Base-by-base conservation (phyloP, 2,888 invertebrate genomes). In the Smittia sp. region DNA sequence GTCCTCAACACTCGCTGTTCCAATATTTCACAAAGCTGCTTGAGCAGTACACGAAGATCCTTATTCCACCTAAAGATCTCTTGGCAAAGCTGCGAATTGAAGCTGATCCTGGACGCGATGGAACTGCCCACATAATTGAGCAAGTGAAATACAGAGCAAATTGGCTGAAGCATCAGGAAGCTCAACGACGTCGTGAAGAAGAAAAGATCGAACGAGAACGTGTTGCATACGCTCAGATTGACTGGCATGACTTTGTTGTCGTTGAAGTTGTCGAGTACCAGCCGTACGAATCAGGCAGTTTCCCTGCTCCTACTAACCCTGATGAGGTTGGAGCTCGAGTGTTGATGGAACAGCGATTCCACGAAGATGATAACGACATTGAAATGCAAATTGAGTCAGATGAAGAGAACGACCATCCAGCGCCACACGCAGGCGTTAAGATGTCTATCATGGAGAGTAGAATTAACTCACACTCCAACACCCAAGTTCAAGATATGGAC, bases 211-310 rank as follows among this genome's bases (percentile, higher is more conserved):
- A 99, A 81, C 89, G 93, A 75, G 99, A 99, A 82, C 87, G 98
- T 80, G 89, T 94, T 27, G 94, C 94, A 0, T 99, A 99, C 81
- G 97, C 98, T 0, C 96, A 96, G 79, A 98, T 99, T 76, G 99
- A 99, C 81, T 99, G 99, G 99, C 99, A 99, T 81, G 98, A 99
- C 82, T 99, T 99, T 82, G 98, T 99, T 0, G 98, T 99, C 0
- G 99, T 99, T 0, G 99, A 99, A 84, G 98, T 98, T 0, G 98
- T 99, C 0, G 99, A 99, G 82, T 99, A 98, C 81, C 96, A 97
- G 77, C 93, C 95, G 0, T 94, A 94, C 78, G 99, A 99, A 83
- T 90, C 91, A 11, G 96, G 96, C 0, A 94, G 96, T 80, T 95
- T 98, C 79, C 98, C 98, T 0, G 95, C 98, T 1, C 98, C 98